These are phyloP conservation scores for Cyanistes caeruleus DNA, from an alignment of 2,113 vertebrate genomes.

Conservation along the genomic window DNA sequence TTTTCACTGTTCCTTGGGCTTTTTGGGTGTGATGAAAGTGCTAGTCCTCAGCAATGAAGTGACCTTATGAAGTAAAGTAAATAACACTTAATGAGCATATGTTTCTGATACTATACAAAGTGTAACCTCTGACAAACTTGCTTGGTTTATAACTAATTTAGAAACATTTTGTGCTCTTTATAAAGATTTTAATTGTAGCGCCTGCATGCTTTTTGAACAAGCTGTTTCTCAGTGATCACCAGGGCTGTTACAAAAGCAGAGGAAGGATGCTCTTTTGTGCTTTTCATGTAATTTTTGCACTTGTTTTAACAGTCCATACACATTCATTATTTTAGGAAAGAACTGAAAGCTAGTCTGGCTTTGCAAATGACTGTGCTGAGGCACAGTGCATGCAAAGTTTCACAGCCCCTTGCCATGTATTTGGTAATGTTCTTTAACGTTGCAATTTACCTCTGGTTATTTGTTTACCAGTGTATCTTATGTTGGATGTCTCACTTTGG, in stretches of 20 bases:
- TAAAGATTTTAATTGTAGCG: slow-evolving; percentile 29
- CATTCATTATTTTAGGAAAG: slow-evolving; percentile 18
- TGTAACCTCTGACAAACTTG: slow-evolving; percentile 40
- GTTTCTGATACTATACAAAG: slow-evolving; percentile 48
- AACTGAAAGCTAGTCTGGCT: neutral
- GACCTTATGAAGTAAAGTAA: slow-evolving; percentile 50
- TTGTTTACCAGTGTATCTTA: slow-evolving; percentile 25
- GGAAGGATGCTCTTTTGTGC: slow-evolving; percentile 22
- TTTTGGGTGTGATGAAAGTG: slow-evolving; percentile 71
- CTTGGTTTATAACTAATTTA: slow-evolving; percentile 42
- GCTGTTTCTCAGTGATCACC: slow-evolving; percentile 44
- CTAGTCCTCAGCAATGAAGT: slow-evolving; percentile 63
- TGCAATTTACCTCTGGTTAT: slow-evolving; percentile 43
- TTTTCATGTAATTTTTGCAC: slow-evolving; percentile 22
- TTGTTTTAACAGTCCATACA: slow-evolving; percentile 14
- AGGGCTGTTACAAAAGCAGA: slow-evolving; percentile 29
- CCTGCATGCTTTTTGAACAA: slow-evolving; percentile 46
- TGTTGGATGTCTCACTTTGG: neutral
- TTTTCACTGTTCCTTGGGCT: slow-evolving; percentile 62
- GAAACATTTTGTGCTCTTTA: slow-evolving; percentile 30
- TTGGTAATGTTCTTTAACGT: slow-evolving; percentile 20
- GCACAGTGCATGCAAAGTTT: slow-evolving; percentile 2
- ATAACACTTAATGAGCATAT: slow-evolving; percentile 32
- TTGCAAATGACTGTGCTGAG: neutral
- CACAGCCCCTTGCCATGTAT: slow-evolving; percentile 2